Base-by-base conservation (phyloP, 2,113 vertebrate species). In the Pontoporia blainvillei region DNA sequence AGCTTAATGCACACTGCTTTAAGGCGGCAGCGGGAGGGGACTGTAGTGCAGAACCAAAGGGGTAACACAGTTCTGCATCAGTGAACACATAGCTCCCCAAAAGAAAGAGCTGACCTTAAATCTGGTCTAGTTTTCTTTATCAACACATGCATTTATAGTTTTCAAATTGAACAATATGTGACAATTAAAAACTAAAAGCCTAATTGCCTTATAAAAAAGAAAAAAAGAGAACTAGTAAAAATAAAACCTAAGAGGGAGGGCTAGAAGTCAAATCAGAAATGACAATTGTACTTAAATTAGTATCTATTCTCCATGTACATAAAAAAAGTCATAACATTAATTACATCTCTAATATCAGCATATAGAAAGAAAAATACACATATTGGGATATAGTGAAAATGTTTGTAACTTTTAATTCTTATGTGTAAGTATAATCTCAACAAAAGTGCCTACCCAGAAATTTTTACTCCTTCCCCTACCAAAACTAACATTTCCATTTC, bases 111-210 rank as follows among this genome's bases (percentile, higher is more conserved):
- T 36, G 83, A 78, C 52, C 57, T 96, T 93, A 86, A 95, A 83
- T 85, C 31, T 82, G 34, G 8, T 52, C 12, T 86, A 49, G 2
- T 46, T 64, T 91, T 96, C 29, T 87, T 64, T 66, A 86, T 79
- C 34, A 96, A 94, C n/a, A 92, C 1, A 62, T 62, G 11, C 13
- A 15, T 87, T 94, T 64, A 75, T 9, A 76, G 25, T 64, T 91
- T 76, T 93, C 46, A 92, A 94, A 61, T 66, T 61, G 94, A 97
- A 95, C 4, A 94, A 90, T 81, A 71, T n/a, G 27, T 94, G 75
- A 86, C 54, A 92, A 91, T 90, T 86, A 81, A 96, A 95, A 95
- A 49, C 82, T 54, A 87, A 97, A 90, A 82, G 36, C 20, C 49
- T 25, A 94, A 57, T 13, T 94, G 41, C 66, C n/a, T 94, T 91